Conservation (phyloP, 2,797 vertebrate genomes). For the Manis pentadactyla region DNA sequence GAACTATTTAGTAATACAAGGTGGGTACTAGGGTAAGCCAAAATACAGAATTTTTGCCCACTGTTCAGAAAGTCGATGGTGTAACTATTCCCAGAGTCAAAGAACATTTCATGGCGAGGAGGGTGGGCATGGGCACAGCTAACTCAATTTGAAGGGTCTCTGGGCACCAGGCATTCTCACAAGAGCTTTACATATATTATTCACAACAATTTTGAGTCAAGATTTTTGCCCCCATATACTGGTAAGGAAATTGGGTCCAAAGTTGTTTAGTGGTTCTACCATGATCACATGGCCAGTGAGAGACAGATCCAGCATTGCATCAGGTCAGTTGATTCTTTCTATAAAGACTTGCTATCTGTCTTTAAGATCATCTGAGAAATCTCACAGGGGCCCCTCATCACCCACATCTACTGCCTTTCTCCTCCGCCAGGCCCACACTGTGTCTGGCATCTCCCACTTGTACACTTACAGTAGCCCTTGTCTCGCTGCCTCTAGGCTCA, state of each 20-base stretch:
- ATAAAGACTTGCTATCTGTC: neutral
- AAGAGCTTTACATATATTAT: neutral
- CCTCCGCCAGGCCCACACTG: neutral
- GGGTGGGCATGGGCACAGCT: neutral
- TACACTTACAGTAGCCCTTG: neutral
- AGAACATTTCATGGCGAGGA: neutral
- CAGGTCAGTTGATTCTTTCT: neutral
- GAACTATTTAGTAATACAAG: neutral
- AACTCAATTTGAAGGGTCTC: neutral
- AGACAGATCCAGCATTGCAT: neutral
- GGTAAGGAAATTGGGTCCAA: neutral
- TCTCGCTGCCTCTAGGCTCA: neutral
- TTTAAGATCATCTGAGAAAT: neutral
- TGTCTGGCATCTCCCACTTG: neutral
- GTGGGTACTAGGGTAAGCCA: neutral
- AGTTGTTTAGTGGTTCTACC: neutral
- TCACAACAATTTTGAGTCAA: neutral
- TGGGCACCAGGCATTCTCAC: neutral
- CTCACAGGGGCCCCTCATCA: neutral
- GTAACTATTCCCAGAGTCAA: neutral
- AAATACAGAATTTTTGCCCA: conserved; percentile 3
- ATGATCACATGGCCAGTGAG: neutral
- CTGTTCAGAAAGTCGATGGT: neutral
- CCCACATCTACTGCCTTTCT: neutral
- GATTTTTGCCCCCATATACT: neutral